Evolutionary conservation across 2,888 invertebrate genomes (phyloP).

Genomic region (Shargacucullia verbasci): DNA sequence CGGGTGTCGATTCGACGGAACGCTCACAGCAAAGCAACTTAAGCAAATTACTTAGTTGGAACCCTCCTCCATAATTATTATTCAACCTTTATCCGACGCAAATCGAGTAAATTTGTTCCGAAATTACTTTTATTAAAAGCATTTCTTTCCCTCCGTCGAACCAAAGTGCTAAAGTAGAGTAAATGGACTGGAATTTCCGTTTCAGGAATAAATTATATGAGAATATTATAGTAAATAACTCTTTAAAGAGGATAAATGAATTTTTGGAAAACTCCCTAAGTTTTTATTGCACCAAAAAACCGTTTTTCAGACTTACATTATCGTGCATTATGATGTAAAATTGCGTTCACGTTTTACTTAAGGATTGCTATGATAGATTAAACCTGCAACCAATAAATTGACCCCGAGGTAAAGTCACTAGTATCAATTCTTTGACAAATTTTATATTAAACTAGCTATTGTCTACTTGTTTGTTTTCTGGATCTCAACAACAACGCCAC

Average conservation of each 20-base stretch:
- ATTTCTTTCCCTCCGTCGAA: slow-evolving; percentile 82
- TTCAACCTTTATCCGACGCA: slow-evolving; percentile 81
- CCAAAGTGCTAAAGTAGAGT: slow-evolving; percentile 84
- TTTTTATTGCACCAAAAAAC: slow-evolving; percentile 13
- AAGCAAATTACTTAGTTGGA: slow-evolving; percentile 72
- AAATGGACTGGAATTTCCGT: slow-evolving; percentile 86
- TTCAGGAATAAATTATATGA: slow-evolving; percentile 81
- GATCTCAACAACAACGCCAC: too few species aligned
- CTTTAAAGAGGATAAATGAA: slow-evolving; percentile 56
- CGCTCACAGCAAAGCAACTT: slow-evolving; percentile 70
- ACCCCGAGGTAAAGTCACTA: too few species aligned
- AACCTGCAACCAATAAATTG: too few species aligned
- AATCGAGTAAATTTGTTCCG: slow-evolving; percentile 83
- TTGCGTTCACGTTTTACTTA: too few species aligned
- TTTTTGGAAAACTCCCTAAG: slow-evolving; percentile 30
- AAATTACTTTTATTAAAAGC: slow-evolving; percentile 87
- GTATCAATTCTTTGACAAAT: too few species aligned
- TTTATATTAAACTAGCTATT: too few species aligned
- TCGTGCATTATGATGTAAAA: too few species aligned
- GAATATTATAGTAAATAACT: slow-evolving; percentile 79
- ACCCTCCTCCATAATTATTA: slow-evolving; percentile 78
- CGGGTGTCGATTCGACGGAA: slow-evolving; percentile 53
- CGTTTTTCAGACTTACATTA: too few species aligned
- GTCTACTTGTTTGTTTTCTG: too few species aligned
- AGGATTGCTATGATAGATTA: too few species aligned